These are phyloP conservation scores for Leptothorax acervorum DNA, from an alignment of 2,888 invertebrate genomes.

Conservation along the genomic window DNA sequence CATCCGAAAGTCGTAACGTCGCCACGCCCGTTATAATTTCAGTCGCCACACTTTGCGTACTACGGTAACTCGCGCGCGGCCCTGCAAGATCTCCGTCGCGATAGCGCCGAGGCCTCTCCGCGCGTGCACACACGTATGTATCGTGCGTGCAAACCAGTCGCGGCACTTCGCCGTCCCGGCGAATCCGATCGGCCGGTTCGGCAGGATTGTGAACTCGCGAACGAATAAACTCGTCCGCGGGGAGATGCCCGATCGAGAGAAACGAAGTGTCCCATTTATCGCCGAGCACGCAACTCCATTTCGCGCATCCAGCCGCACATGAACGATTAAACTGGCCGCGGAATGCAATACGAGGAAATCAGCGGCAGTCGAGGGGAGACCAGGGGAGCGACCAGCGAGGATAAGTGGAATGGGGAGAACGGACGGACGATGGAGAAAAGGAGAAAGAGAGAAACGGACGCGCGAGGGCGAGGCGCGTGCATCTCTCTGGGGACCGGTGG, in stretches of 20 bases:
- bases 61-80: slow-evolving; percentile 35
- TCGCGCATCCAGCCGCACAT: slow-evolving; percentile 45
- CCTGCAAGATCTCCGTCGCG: slow-evolving; percentile 20
- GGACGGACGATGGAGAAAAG: background rate
- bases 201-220: slow-evolving; percentile 27
- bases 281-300: slow-evolving; percentile 55
- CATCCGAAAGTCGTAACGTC: slow-evolving; percentile 41
- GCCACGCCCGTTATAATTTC: slow-evolving; percentile 38
- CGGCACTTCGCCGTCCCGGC: slow-evolving; percentile 31
- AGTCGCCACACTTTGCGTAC: slow-evolving; percentile 29
- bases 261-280: slow-evolving; percentile 67
- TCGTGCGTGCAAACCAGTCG: slow-evolving; percentile 62
- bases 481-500: background rate
- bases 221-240: slow-evolving; percentile 64
- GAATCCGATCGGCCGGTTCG: slow-evolving; percentile 58
- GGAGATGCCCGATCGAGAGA: slow-evolving; percentile 66
- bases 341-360: slow-evolving; percentile 38
- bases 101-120: background rate
- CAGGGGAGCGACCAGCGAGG: background rate
- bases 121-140: slow-evolving; percentile 22
- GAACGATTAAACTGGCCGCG: slow-evolving; percentile 62
- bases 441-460: background rate
- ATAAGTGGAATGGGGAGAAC: slow-evolving; percentile 4
- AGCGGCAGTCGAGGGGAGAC: background rate
- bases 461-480: slow-evolving; percentile 7